Evolutionary conservation across 2,888 invertebrate species (phyloP), one percentile per base, ranked within the genome.

Genomic region (Harpagoxenus sublaevis): DNA sequence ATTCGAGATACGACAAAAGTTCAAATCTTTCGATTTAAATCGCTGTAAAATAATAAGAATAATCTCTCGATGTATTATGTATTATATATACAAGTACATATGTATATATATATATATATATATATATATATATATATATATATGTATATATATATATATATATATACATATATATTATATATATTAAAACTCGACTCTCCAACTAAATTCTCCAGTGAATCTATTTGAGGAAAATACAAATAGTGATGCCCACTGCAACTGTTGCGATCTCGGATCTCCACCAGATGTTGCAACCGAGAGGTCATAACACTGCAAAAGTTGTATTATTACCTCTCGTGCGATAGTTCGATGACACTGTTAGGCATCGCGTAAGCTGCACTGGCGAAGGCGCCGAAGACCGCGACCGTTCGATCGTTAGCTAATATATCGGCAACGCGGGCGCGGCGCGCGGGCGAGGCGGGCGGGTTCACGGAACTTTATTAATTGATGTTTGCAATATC

Each of bases 391-490:
- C 23, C 23, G 23, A 23, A 23, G 23, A 23, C 23, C 23, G 23
- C 0, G 23, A 48, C 18, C 4, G n/a, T 66, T 31, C 74, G 62
- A 31, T 12, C n/a, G 8, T 71, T 39, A 73, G 8, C 73, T 87
- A 23, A 23, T 23, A 23, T 23, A 70, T 86, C 79, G 18, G 42
- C 31, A 12, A 51, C 18, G 55, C 28, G 23, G 23, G 31, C 63
- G 28, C 18, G 15, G 15, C 28, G 28, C 2, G 9, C 78, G 89
- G 86, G 31, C 63, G 28, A 45, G 15, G 15, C 28, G 28, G 4
- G 9, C 78, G 89, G 86, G 90, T 90, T 92, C 92, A 88, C 81
- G 79, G 90, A 91, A 89, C 89, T 91, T 91, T 88, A 88, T 92
- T 89, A 84, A 84, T 62, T 62, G 35, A 68, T 57, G 84, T 63